Conservation (phyloP, 2,888 invertebrate species). For the Drosophila basisetae region DNA sequence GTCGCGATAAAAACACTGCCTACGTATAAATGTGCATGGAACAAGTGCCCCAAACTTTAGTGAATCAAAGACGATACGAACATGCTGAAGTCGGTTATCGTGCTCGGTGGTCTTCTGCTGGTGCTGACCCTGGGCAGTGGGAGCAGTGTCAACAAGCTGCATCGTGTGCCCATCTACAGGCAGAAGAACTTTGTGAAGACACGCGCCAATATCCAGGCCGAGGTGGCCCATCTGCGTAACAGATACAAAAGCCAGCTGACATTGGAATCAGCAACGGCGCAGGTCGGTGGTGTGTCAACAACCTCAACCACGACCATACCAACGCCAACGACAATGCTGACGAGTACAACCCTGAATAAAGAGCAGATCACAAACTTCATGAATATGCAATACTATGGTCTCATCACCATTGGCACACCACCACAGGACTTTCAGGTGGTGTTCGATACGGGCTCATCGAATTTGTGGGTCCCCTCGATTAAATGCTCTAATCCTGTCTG, state of each 20-base stretch:
- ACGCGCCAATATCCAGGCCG: conserved; percentile 44
- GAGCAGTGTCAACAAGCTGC: conserved; percentile 14
- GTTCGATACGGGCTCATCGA: conserved; percentile 90
- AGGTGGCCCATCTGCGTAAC: conserved; percentile 41
- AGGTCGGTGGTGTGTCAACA: background rate
- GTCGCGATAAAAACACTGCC: conserved; percentile 26
- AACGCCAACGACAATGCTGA: background rate
- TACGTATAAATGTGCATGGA: conserved; percentile 35
- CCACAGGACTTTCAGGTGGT: conserved; percentile 95
- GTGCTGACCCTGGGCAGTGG: background rate
- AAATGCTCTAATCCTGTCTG: conserved; percentile 88
- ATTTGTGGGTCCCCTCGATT: conserved; percentile 90
- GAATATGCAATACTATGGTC: conserved; percentile 64
- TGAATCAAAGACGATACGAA: conserved; percentile 18
- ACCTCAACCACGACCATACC: background rate
- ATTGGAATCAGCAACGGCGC: background rate
- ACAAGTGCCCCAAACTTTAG: conserved; percentile 21
- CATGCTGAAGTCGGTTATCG: conserved; percentile 35
- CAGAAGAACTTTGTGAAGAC: conserved; percentile 38
- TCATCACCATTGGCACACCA: conserved; percentile 95
- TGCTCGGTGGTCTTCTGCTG: conserved; percentile 22
- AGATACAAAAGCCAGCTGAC: conserved; percentile 47
- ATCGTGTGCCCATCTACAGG: conserved; percentile 39
- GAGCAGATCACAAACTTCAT: conserved; percentile 57
- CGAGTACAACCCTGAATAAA: background rate